A percentile compares a stretch with the other conserved stretches of the same genome.
phyloP scores from a whole-genome alignment of 2,888 invertebrate genomes.

The Stenoptilia bipunctidactyla region DNA sequence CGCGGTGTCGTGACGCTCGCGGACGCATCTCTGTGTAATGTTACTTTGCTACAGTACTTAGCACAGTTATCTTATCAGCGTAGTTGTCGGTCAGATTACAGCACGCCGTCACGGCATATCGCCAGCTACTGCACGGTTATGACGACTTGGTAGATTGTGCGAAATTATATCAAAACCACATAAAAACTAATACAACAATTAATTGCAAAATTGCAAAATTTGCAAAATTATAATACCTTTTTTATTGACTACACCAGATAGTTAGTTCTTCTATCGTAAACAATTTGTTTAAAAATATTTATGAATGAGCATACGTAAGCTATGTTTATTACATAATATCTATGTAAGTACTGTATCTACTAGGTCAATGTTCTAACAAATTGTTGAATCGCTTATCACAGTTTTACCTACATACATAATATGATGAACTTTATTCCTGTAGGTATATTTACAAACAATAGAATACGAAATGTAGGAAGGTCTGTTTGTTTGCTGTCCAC shows the following conservation, averaged over 20 bases:
- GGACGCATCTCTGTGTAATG: constrained; percentile 35
- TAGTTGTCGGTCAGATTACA: constrained; percentile 9
- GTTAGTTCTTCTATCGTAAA: too few relatives aligned
- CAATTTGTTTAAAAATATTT: too few relatives aligned
- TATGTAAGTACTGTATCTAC: too few relatives aligned
- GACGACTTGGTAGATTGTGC: constrained; percentile 34
- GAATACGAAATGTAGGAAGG: background rate
- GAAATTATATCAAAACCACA: constrained; percentile 32
- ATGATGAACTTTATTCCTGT: too few relatives aligned
- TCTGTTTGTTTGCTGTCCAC: background rate
- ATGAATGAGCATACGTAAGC: too few relatives aligned
- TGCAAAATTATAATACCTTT: background rate
- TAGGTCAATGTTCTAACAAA: too few relatives aligned
- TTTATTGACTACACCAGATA: too few relatives aligned
- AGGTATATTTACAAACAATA: background rate
- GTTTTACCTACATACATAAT: too few relatives aligned
- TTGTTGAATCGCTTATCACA: too few relatives aligned
- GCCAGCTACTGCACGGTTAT: constrained; percentile 21
- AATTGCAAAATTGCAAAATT: constrained; percentile 2
- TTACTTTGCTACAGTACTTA: constrained; percentile 26
- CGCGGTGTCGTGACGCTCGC: constrained; percentile 34
- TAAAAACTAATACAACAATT: constrained; percentile 20
- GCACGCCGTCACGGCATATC: background rate
- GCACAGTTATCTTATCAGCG: constrained; percentile 47
- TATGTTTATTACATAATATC: too few relatives aligned